A percentile compares a stretch with the other conserved stretches of the same genome.
Conservation (phyloP, 2,888 invertebrate species). For the Amorpha juglandis region DNA sequence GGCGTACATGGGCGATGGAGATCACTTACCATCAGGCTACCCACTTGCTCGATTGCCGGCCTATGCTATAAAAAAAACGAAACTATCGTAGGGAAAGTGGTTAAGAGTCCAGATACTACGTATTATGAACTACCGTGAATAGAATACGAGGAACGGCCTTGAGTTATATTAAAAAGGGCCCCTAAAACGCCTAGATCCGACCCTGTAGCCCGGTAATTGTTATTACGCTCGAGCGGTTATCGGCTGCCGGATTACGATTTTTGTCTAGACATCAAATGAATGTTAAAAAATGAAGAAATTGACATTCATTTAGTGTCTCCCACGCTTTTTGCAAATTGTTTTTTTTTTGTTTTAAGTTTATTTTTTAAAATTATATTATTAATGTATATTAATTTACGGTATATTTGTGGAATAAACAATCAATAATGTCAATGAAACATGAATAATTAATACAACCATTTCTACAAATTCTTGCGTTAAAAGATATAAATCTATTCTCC, state of each 20-base stretch:
- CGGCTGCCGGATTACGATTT: slow-evolving; percentile 46
- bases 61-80: no score
- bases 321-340: slow-evolving; percentile 45
- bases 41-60: no score
- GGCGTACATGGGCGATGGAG: no score
- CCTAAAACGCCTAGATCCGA: neutral
- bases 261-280: slow-evolving; percentile 43
- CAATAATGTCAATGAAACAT: no score
- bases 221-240: slow-evolving; percentile 37
- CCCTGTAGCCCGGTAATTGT: slow-evolving; percentile 38
- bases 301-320: slow-evolving; percentile 37
- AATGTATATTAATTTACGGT: neutral
- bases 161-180: neutral
- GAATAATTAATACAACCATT: no score
- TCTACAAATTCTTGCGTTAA: no score
- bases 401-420: neutral
- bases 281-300: slow-evolving; percentile 33
- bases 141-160: no score
- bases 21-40: no score
- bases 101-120: no score
- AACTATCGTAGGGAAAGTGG: no score
- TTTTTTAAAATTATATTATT: neutral
- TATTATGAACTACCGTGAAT: no score
- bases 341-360: slow-evolving; percentile 5
- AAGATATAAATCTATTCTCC: no score